A percentile compares a stretch with the other conserved stretches of the same genome.
phyloP scores from a whole-genome alignment of 2,113 vertebrate genomes.

The Sturnira hondurensis region DNA sequence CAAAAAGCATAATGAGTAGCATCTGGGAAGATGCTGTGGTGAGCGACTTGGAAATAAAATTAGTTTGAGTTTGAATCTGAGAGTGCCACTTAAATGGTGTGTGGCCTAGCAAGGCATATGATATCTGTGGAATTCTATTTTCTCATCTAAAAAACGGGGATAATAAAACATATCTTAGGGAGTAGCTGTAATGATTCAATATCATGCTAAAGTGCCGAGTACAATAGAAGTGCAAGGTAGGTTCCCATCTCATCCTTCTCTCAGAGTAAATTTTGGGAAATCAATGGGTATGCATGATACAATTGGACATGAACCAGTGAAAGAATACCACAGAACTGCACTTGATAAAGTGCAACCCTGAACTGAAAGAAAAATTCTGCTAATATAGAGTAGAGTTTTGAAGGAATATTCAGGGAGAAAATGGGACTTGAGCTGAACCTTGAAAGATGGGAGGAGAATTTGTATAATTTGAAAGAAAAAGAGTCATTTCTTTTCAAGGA shows the following conservation, averaged over 20 bases:
- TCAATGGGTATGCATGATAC: not conserved
- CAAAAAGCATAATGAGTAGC: not conserved
- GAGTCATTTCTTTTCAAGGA: constrained; percentile 38
- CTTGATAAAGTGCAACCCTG: not conserved
- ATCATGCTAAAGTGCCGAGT: not conserved
- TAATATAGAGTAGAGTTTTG: not conserved
- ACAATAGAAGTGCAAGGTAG: not conserved
- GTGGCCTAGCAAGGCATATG: not conserved
- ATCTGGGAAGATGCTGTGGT: not conserved
- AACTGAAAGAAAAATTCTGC: not conserved
- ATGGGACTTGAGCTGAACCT: not conserved
- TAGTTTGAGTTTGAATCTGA: not conserved
- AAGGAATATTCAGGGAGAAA: not conserved
- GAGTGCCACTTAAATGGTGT: not conserved
- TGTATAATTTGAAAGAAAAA: not conserved
- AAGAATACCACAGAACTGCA: not conserved
- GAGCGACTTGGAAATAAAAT: not conserved
- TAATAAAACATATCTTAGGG: not conserved
- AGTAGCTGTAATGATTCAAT: not conserved
- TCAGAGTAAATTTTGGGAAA: not conserved
- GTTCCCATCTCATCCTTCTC: not conserved
- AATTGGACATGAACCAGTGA: not conserved
- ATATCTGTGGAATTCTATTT: not conserved
- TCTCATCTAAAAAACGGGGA: not conserved
- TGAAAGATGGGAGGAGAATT: not conserved